Conservation (phyloP, 2,113 vertebrate species). For the Crocuta crocuta region DNA sequence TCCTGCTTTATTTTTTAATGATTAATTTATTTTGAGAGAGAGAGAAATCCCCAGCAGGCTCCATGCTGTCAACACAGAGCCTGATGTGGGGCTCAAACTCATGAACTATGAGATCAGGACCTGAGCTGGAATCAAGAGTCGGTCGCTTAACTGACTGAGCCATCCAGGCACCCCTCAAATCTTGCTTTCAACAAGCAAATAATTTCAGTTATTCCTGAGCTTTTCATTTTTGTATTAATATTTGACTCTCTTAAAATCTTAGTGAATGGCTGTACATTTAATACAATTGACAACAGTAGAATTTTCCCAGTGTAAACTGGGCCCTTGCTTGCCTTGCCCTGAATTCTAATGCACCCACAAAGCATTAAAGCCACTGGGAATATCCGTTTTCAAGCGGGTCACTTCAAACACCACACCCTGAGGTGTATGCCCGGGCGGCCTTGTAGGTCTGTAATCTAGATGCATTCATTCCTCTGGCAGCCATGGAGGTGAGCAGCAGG, state of each 20-base stretch:
- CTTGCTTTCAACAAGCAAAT: slow-evolving; percentile 81
- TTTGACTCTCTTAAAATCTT: slow-evolving; percentile 49
- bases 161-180: slow-evolving; percentile 75
- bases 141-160: too few species aligned
- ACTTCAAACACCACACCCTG: background rate
- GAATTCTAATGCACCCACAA: background rate
- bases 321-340: background rate
- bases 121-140: too few species aligned
- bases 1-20: slow-evolving; percentile 79
- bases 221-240: background rate
- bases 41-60: too few species aligned
- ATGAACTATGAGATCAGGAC: too few species aligned
- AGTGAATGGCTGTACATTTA: slow-evolving; percentile 24
- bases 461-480: background rate
- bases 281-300: background rate
- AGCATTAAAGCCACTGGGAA: background rate
- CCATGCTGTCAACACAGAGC: too few species aligned
- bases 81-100: too few species aligned
- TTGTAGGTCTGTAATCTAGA: background rate
- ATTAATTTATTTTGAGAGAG: too few species aligned
- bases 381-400: background rate
- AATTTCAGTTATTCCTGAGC: slow-evolving; percentile 56
- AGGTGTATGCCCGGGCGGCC: background rate
- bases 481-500: background rate
- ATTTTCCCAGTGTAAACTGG: slow-evolving; percentile 15